Conservation (phyloP, 2,888 invertebrate genomes). For the Diarsia dahlii region DNA sequence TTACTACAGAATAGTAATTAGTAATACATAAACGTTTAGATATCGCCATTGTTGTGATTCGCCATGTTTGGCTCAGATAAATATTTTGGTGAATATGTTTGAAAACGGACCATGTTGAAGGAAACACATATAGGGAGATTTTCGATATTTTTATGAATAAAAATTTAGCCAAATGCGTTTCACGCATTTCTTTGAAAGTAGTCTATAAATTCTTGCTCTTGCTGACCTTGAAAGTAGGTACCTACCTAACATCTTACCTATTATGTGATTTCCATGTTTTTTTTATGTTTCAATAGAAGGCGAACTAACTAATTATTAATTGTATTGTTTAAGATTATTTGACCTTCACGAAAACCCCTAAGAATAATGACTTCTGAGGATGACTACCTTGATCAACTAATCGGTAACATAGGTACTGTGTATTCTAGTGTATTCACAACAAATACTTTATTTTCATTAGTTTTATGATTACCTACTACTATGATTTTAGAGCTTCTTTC, state of each 20-base stretch:
- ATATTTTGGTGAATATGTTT: conserved; percentile 41
- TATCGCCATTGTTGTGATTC: conserved; percentile 52
- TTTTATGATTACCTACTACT: conserved; percentile 10
- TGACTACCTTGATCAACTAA: conserved; percentile 3
- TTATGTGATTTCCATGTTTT: not conserved
- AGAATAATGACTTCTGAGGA: conserved; percentile 1
- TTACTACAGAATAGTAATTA: conserved; percentile 35
- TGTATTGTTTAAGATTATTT: not conserved
- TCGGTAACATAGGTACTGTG: conserved; percentile 2
- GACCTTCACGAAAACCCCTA: not conserved
- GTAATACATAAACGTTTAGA: conserved; percentile 24
- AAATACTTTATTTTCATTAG: conserved; percentile 24
- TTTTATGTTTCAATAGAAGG: conserved; percentile 10
- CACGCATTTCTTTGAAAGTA: conserved; percentile 3
- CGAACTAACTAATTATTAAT: not conserved
- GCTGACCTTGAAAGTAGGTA: not conserved
- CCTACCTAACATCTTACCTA: not conserved
- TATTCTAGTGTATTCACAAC: conserved; percentile 16
- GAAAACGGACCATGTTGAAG: conserved; percentile 39
- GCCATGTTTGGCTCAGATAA: conserved; percentile 45
- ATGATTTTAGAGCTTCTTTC: conserved; percentile 47
- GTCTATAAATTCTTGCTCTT: conserved; percentile 24
- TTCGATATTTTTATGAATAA: conserved; percentile 53
- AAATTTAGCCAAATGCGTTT: conserved; percentile 19
- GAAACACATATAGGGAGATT: conserved; percentile 27